phyloP scores from a whole-genome alignment of 2,888 invertebrate species.

The Strigamia transsilvanica region DNA sequence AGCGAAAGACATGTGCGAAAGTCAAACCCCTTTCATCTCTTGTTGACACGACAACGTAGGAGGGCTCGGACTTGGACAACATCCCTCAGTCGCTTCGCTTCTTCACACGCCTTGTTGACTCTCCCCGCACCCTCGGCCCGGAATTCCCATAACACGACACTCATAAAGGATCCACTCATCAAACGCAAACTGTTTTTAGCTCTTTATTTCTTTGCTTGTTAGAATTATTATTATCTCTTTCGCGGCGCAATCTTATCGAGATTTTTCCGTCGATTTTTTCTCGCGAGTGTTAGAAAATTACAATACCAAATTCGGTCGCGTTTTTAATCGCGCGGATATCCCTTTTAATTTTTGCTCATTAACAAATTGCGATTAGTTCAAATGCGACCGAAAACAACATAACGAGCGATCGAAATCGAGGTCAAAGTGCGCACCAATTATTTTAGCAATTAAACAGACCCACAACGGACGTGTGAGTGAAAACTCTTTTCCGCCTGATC shows the following conservation, averaged over 20 bases:
- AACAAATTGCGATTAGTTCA: background rate
- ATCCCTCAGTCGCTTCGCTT: background rate
- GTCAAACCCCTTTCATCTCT: conserved; percentile 7
- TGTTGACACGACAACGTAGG: background rate
- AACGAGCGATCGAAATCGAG: background rate
- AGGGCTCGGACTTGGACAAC: background rate
- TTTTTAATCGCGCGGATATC: background rate
- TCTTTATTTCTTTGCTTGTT: too few species aligned
- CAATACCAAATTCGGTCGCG: too few species aligned
- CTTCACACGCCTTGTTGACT: conserved; percentile 4
- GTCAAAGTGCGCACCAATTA: background rate
- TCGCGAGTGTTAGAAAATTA: too few species aligned
- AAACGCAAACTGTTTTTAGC: background rate
- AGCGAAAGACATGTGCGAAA: background rate
- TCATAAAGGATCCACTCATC: conserved; percentile 7
- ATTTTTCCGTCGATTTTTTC: too few species aligned
- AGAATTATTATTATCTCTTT: too few species aligned
- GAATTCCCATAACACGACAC: conserved; percentile 20
- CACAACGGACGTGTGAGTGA: background rate
- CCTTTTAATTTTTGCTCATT: background rate
- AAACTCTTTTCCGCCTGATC: too few species aligned
- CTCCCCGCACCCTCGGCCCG: background rate
- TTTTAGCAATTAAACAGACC: background rate
- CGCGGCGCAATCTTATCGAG: too few species aligned
- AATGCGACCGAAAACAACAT: background rate